phyloP scores from a whole-genome alignment of 2,113 vertebrate species.

The Neofelis nebulosa region DNA sequence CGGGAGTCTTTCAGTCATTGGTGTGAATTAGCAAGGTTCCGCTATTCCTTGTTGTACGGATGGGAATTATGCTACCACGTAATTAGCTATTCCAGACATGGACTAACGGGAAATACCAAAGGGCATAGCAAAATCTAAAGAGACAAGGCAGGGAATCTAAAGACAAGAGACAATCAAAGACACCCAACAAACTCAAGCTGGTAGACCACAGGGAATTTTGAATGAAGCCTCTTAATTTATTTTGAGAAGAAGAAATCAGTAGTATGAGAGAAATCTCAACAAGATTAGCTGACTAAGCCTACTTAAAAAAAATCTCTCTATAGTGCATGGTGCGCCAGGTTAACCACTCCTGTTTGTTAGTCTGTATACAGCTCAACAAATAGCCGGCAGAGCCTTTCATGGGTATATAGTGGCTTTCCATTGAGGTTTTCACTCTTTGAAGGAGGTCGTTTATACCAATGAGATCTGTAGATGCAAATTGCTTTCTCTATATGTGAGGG shows the following conservation, averaged over 20 bases:
- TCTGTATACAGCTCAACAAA: constrained; percentile 74
- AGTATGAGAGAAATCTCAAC: constrained; percentile 79
- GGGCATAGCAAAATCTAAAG: constrained; percentile 74
- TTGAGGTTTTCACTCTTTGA: constrained; percentile 77
- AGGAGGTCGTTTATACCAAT: constrained; percentile 70
- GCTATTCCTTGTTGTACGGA: constrained; percentile 59
- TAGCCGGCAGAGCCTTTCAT: constrained; percentile 70
- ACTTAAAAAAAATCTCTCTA: constrained; percentile 77
- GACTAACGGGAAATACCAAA: constrained; percentile 75
- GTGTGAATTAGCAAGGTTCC: constrained; percentile 79
- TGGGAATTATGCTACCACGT: constrained; percentile 67
- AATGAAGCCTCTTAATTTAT: constrained; percentile 82
- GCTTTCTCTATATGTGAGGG: constrained; percentile 65
- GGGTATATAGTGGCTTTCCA: constrained; percentile 72
- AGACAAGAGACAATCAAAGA: constrained; percentile 81
- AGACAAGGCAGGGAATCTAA: constrained; percentile 75
- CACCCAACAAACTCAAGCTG: constrained; percentile 79
- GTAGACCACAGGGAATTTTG: constrained; percentile 78
- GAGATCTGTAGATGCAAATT: constrained; percentile 76
- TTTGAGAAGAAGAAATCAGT: constrained; percentile 81
- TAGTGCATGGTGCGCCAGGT: constrained; percentile 75
- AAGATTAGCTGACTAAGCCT: constrained; percentile 81
- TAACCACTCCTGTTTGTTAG: constrained; percentile 78
- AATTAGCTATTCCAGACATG: constrained; percentile 79
- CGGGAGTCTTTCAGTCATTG: constrained; percentile 74